Conservation (phyloP, 2,888 invertebrate species). For the Poecilus cupreus region DNA sequence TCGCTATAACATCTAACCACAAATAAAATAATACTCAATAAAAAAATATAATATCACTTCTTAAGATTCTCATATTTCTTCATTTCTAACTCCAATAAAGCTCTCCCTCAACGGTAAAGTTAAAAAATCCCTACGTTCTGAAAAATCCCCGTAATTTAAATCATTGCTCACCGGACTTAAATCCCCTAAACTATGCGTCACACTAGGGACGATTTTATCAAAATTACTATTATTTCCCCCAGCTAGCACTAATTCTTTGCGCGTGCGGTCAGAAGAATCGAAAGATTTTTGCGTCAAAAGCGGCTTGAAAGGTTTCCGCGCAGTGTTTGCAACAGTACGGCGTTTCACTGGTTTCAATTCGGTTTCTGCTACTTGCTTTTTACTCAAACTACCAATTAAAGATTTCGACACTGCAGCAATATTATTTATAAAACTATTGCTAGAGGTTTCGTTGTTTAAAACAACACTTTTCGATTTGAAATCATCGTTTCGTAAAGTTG, state of each 20-base stretch:
- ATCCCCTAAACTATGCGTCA: conserved; percentile 56
- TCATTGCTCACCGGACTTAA: conserved; percentile 49
- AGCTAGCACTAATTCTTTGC: conserved; percentile 32
- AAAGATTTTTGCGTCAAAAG: conserved; percentile 56
- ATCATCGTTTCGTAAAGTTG: conserved; percentile 24
- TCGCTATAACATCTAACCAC: background rate
- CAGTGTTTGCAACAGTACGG: conserved; percentile 35
- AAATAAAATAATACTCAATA: conserved; percentile 48
- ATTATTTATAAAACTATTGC: conserved; percentile 56
- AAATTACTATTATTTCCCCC: conserved; percentile 47
- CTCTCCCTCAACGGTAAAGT: conserved; percentile 55
- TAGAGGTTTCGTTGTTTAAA: conserved; percentile 6
- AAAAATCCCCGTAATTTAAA: conserved; percentile 51
- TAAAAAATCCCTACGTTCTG: conserved; percentile 52
- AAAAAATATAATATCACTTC: conserved; percentile 41
- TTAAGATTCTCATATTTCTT: conserved; percentile 42
- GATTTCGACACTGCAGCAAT: conserved; percentile 48
- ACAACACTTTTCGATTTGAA: conserved; percentile 29
- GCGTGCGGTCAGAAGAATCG: conserved; percentile 47
- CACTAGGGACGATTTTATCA: conserved; percentile 53
- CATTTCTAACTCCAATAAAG: conserved; percentile 57
- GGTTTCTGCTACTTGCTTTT: conserved; percentile 13
- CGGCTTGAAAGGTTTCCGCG: conserved; percentile 43
- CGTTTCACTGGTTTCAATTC: conserved; percentile 37
- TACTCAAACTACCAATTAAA: conserved; percentile 50